Percentiles rank a stretch among this genome's conserved stretches.
These are phyloP conservation scores for Seriola aureovittata DNA, from an alignment of 2,113 vertebrate species.

Conservation along the genomic window DNA sequence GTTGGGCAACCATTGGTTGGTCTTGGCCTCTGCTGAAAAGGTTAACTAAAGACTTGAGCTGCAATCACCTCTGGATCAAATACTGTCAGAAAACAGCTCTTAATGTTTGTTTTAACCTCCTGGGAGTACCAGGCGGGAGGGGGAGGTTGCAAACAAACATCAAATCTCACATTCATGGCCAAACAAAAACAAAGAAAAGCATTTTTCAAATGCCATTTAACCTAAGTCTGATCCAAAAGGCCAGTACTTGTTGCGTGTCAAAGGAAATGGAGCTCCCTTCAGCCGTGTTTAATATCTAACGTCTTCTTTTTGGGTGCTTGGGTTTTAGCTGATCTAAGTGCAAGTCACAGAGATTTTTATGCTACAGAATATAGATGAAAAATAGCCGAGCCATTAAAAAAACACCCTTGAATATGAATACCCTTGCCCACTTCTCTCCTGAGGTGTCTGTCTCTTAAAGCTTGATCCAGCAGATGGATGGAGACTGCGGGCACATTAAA, in stretches of 20 bases:
- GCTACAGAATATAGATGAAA: slow-evolving; percentile 42
- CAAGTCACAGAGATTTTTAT: slow-evolving; percentile 18
- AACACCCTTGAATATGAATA: slow-evolving; percentile 25
- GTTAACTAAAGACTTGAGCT: slow-evolving; percentile 7
- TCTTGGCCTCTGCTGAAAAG: neutral
- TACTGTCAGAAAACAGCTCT: neutral
- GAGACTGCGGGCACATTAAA: slow-evolving; percentile 61
- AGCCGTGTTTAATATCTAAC: slow-evolving; percentile 49
- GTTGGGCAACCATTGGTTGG: neutral
- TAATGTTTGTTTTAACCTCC: slow-evolving; percentile 8
- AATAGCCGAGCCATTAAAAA: slow-evolving; percentile 55
- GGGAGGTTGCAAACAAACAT: neutral
- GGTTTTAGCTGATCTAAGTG: slow-evolving; percentile 56
- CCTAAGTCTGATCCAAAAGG: slow-evolving; percentile 19
- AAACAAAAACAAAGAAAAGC: slow-evolving; percentile 19
- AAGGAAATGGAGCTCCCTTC: slow-evolving; percentile 41
- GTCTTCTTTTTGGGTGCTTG: slow-evolving; percentile 18
- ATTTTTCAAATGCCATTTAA: slow-evolving; percentile 36
- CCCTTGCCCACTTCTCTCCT: slow-evolving; percentile 14
- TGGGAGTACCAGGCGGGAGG: neutral
- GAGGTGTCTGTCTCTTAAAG: slow-evolving; percentile 68
- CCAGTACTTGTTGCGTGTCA: slow-evolving; percentile 46
- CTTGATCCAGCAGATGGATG: slow-evolving; percentile 35
- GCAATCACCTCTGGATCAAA: neutral
- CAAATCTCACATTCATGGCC: slow-evolving; percentile 11